Conservation (phyloP, 2,888 invertebrate species). For the Caenorhabditis doughertyi region DNA sequence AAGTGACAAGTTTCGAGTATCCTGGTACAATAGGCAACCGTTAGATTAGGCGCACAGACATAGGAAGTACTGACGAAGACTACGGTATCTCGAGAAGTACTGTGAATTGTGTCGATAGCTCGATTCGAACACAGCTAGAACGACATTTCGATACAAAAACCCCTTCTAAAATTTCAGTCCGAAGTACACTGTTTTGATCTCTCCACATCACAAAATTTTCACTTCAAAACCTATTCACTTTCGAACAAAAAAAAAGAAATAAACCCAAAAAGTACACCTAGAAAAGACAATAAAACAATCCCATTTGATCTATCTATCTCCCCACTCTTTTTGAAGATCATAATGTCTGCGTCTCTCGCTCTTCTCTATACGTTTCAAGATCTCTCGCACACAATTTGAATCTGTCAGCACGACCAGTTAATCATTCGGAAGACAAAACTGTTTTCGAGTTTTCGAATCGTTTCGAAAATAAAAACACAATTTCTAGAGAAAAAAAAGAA, state of each 20-base stretch:
- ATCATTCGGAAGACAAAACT: not conserved
- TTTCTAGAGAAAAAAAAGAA: not conserved
- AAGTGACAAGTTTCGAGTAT: no score
- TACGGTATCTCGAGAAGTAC: no score
- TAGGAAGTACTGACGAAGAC: no score
- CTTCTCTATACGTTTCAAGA: not conserved
- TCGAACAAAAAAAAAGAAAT: not conserved
- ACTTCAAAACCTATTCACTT: not conserved
- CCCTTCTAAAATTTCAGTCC: not conserved
- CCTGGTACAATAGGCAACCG: no score
- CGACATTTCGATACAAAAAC: no score
- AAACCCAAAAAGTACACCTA: not conserved
- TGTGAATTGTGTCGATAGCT: no score
- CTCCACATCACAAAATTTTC: not conserved
- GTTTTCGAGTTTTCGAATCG: not conserved
- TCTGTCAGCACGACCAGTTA: not conserved
- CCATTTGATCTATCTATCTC: slow-evolving; percentile 6
- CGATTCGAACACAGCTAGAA: no score
- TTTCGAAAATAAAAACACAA: not conserved
- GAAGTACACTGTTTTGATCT: not conserved
- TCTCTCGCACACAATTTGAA: no score
- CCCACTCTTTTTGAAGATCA: slow-evolving; percentile 3
- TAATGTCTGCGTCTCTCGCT: slow-evolving; percentile 4
- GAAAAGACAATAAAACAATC: not conserved
- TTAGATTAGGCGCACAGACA: no score